These are phyloP conservation scores for Brachypodius melanocephalos DNA, from an alignment of 2,113 vertebrate species.

Conservation along the genomic window DNA sequence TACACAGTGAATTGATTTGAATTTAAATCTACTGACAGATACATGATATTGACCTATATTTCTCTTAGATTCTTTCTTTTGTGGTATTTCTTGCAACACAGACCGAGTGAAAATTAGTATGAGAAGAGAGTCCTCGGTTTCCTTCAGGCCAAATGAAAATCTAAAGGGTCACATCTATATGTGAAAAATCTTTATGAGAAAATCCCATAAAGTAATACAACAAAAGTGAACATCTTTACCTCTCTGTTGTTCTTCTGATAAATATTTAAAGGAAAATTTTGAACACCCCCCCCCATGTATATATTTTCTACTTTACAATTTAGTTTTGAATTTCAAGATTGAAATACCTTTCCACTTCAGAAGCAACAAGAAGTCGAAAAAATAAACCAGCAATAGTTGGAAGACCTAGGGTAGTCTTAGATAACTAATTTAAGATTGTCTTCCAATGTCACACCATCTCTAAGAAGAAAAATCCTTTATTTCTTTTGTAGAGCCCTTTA, in stretches of 20 bases:
- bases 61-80: neutral
- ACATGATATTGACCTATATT: neutral
- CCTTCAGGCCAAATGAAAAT: neutral
- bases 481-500: neutral
- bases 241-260: neutral
- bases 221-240: neutral
- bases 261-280: neutral
- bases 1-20: neutral
- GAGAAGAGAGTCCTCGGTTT: neutral
- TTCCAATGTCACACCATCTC: neutral
- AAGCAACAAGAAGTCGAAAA: neutral
- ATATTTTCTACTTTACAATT: neutral
- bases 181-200: neutral
- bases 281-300: neutral
- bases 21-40: neutral
- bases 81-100: neutral
- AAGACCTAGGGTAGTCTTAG: neutral
- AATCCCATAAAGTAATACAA: neutral
- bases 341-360: neutral
- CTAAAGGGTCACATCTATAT: neutral
- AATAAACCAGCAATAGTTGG: neutral
- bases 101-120: neutral
- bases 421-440: neutral
- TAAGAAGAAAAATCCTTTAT: neutral
- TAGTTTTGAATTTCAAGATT: neutral